phyloP scores from a whole-genome alignment of 2,113 vertebrate genomes.

The Pelecanoides urinatrix region DNA sequence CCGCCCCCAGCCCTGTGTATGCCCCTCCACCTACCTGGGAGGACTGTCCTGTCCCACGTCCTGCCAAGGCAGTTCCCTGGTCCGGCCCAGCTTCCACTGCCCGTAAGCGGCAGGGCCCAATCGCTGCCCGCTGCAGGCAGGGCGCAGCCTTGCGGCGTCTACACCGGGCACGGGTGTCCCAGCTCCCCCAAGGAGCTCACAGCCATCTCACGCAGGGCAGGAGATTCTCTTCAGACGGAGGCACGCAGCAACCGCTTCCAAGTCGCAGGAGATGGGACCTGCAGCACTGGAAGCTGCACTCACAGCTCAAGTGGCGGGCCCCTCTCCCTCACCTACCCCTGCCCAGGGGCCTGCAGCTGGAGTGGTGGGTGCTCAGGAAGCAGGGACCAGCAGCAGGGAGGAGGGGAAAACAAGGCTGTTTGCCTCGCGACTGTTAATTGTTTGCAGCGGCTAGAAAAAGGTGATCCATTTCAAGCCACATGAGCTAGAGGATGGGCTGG shows the following conservation, averaged over 20 bases:
- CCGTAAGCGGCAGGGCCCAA: too few species aligned
- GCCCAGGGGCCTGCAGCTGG: neutral
- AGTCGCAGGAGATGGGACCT: neutral
- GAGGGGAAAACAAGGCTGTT: neutral
- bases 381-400: neutral
- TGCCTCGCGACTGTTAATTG: too few species aligned
- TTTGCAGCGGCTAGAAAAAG: neutral
- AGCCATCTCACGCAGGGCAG: neutral
- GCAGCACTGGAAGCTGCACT: neutral
- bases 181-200: neutral
- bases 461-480: neutral
- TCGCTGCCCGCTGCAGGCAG: neutral
- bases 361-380: neutral
- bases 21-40: neutral
- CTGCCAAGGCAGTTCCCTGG: neutral
- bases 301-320: neutral
- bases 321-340: neutral
- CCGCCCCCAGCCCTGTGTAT: neutral
- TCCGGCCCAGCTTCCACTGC: neutral
- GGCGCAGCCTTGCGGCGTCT: neutral
- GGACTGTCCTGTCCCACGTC: neutral
- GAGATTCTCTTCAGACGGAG: neutral
- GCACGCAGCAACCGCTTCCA: fast-evolving
- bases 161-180: fast-evolving
- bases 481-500: neutral